phyloP scores from a whole-genome alignment of 2,113 vertebrate species.

The Atlantisia rogersi region DNA sequence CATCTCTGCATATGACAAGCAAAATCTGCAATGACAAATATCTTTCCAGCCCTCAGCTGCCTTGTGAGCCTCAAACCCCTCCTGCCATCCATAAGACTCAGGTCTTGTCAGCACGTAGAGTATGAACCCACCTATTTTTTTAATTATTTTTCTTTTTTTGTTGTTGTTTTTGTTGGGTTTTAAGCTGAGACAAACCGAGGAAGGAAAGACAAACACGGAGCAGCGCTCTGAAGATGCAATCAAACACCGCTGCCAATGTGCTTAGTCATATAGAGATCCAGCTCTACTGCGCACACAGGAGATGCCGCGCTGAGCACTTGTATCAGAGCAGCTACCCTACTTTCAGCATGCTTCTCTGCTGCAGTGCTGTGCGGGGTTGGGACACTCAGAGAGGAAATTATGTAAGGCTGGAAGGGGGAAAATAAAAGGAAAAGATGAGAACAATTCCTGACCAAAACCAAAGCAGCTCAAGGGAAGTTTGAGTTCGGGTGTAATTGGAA shows the following conservation, averaged over 20 bases:
- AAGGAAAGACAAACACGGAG: constrained; percentile 20
- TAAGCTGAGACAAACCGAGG: neutral
- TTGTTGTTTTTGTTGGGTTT: neutral
- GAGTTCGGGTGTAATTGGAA: neutral
- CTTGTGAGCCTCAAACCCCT: neutral
- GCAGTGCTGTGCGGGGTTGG: rapidly evolving
- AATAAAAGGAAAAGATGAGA: neutral
- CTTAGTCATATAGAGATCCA: neutral
- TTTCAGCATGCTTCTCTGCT: neutral
- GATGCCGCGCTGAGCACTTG: rapidly evolving
- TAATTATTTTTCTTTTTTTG: neutral
- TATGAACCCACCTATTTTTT: neutral
- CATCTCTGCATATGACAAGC: constrained; percentile 36
- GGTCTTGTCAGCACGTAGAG: neutral
- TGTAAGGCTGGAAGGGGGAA: neutral
- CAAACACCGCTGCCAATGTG: neutral
- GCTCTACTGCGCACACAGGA: rapidly evolving
- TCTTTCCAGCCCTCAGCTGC: constrained; percentile 19
- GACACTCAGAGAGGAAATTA: neutral
- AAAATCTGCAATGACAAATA: constrained; percentile 59
- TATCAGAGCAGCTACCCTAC: neutral
- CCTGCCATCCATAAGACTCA: neutral
- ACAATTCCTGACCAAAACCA: rapidly evolving
- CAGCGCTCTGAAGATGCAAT: neutral
- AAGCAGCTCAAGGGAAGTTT: neutral